These are phyloP conservation scores for Fragum sueziense DNA, from an alignment of 2,888 invertebrate species.

Conservation along the genomic window DNA sequence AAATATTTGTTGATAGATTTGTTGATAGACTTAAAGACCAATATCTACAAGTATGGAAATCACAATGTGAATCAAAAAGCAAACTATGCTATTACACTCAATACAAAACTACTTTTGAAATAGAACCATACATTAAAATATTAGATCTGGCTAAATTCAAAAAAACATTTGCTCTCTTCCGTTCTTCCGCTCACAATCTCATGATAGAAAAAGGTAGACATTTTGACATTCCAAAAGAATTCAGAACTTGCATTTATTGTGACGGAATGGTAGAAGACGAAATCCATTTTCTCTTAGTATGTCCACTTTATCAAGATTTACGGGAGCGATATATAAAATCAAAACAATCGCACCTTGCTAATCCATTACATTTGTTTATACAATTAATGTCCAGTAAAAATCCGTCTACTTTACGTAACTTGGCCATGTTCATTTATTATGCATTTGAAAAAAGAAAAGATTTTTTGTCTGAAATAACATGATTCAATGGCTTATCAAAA, in stretches of 20 bases:
- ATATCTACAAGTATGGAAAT: background rate
- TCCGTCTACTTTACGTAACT: too few relatives aligned
- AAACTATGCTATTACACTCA: background rate
- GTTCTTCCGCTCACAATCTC: background rate
- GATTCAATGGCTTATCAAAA: too few relatives aligned
- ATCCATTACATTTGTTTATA: too few relatives aligned
- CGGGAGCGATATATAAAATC: background rate
- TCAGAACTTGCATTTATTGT: background rate
- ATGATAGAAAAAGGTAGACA: background rate
- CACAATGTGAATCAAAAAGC: background rate
- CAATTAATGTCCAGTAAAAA: too few relatives aligned
- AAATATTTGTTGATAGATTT: background rate
- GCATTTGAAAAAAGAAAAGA: too few relatives aligned
- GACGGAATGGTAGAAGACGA: background rate
- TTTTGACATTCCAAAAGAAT: background rate
- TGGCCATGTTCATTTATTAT: too few relatives aligned
- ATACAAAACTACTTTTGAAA: background rate
- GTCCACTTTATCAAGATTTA: background rate
- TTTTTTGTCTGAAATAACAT: too few relatives aligned
- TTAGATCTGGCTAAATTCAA: background rate
- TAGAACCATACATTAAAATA: background rate
- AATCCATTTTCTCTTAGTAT: background rate
- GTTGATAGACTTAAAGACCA: background rate
- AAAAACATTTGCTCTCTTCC: background rate
- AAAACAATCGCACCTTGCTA: too few relatives aligned